phyloP scores from a whole-genome alignment of 2,888 invertebrate species.

The Sepiola atlantica region DNA sequence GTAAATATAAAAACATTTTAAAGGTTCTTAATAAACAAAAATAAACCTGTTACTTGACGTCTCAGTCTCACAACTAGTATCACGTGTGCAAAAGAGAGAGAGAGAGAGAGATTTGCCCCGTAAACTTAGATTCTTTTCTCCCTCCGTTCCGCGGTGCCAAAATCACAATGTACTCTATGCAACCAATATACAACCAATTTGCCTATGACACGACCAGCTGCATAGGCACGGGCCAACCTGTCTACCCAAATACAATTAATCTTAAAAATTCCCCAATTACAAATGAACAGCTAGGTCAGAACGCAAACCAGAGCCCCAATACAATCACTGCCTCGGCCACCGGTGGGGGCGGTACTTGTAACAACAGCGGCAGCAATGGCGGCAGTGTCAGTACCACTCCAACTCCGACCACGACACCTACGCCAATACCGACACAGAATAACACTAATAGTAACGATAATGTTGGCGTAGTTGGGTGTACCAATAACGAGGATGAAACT shows the following conservation, averaged over 20 bases:
- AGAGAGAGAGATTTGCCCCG: not conserved
- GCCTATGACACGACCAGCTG: conserved; percentile 24
- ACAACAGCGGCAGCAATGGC: not conserved
- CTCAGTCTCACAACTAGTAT: not conserved
- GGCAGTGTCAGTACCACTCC: not conserved
- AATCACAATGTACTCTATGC: conserved; percentile 34
- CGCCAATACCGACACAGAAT: not conserved
- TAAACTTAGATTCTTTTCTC: not conserved
- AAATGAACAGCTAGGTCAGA: not conserved
- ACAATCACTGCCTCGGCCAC: not conserved
- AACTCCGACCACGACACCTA: not conserved
- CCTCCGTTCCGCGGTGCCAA: not conserved
- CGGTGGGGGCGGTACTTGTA: not conserved
- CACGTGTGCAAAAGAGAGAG: too few relatives aligned
- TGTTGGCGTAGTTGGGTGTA: not conserved
- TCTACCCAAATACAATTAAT: conserved; percentile 38
- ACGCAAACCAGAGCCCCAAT: not conserved
- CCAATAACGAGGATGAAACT: not conserved
- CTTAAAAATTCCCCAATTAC: conserved; percentile 38
- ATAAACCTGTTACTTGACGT: not conserved
- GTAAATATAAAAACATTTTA: not conserved
- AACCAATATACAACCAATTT: conserved; percentile 37
- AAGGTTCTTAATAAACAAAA: not conserved
- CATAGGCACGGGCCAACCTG: conserved; percentile 10
- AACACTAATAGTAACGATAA: too few relatives aligned